phyloP scores from a whole-genome alignment of 2,113 vertebrate genomes.

The Melanerpes aurifrons region DNA sequence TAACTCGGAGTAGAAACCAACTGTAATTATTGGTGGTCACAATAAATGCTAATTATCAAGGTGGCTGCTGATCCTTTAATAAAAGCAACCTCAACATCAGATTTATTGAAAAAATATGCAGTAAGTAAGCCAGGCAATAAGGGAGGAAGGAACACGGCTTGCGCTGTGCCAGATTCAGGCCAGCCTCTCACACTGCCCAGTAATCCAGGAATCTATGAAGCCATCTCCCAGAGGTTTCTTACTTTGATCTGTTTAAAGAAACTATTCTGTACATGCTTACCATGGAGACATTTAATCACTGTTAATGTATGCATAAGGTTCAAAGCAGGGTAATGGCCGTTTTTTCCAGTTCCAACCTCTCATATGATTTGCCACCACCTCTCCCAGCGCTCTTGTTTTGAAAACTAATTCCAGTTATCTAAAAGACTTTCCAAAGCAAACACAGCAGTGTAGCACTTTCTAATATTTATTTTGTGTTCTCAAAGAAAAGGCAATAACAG shows the following conservation, averaged over 20 bases:
- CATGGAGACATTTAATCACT: conserved; percentile 24
- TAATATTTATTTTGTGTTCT: conserved; percentile 63
- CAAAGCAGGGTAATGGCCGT: conserved; percentile 54
- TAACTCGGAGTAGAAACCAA: not conserved
- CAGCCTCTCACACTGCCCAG: not conserved
- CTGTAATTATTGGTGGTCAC: not conserved
- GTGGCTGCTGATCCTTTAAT: not conserved
- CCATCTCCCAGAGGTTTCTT: not conserved
- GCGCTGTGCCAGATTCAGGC: not conserved
- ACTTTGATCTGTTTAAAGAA: conserved; percentile 59
- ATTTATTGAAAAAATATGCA: not conserved
- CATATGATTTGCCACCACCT: not conserved
- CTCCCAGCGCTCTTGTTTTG: conserved; percentile 40
- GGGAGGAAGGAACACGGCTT: not conserved
- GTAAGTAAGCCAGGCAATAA: not conserved
- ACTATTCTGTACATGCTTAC: conserved; percentile 34
- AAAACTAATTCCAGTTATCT: conserved; percentile 50
- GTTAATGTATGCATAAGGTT: conserved; percentile 40
- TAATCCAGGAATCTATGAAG: not conserved
- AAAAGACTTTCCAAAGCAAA: conserved; percentile 68
- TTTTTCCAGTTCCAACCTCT: conserved; percentile 45
- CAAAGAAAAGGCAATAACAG: conserved; percentile 1
- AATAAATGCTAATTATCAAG: not conserved
- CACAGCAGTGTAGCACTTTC: conserved; percentile 62
- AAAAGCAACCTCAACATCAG: not conserved